Evolutionary conservation across 2,113 vertebrate species (phyloP).

Genomic region (Aegotheles bennettii): DNA sequence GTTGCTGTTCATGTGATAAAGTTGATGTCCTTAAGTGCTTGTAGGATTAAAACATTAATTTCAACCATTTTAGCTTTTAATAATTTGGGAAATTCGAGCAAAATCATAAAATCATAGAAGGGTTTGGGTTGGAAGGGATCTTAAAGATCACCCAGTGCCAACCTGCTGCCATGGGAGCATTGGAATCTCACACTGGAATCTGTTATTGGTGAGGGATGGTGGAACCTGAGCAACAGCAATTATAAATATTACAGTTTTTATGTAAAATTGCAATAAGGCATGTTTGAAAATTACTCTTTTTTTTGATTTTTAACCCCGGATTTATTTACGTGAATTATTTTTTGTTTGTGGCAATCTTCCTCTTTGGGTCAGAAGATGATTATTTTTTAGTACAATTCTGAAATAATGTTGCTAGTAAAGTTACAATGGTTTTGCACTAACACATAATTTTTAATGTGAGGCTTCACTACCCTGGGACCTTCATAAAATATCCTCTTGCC

Average conservation of each 20-base stretch:
- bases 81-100: background rate
- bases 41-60: background rate
- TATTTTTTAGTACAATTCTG: background rate
- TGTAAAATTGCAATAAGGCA: background rate
- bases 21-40: background rate
- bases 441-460: background rate
- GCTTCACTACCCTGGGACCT: background rate
- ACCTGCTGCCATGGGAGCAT: no score
- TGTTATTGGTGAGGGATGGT: background rate
- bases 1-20: background rate
- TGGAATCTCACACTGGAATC: rapidly evolving
- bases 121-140: no score
- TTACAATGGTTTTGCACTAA: background rate
- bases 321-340: background rate
- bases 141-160: no score
- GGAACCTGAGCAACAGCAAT: background rate
- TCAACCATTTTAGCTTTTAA: background rate
- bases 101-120: no score
- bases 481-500: background rate
- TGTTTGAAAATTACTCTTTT: background rate
- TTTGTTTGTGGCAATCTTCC: background rate
- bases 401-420: background rate
- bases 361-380: background rate
- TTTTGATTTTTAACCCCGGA: rapidly evolving
- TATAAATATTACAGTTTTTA: background rate